Evolutionary conservation across 2,797 vertebrate genomes (phyloP), one percentile per base, ranked within the genome.

Genomic region (Staurois parvus): DNA sequence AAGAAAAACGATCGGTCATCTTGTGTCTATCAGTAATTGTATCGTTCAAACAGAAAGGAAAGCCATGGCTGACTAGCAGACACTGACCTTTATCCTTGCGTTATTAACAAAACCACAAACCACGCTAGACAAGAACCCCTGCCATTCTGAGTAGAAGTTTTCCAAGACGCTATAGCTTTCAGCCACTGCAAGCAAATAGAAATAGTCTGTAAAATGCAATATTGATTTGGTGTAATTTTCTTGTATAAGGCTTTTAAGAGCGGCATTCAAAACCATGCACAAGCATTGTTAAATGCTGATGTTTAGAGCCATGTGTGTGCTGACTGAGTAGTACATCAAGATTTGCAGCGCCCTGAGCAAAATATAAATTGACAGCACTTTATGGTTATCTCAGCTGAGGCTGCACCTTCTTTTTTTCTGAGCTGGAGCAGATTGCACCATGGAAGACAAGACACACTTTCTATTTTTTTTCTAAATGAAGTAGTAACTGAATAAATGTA

Each of bases 181-280:
- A 40, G 79, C 8, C 48, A 24, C 32, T 72, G 8, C 10, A 81
- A 28, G 45, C n/a, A 81, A 21, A 56, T 42, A 82, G 29, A 72
- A 73, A 72, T 34, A 64, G 19, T 29, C 80, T 45, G 56, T 34
- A 64, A 74, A 83, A 68, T 76, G 73, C 66, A 69, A 59, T 59
- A 84, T 84, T 84, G 42, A 84, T 74, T 77, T 26, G 26, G 64
- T 28, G n/a, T 40, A 40, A 84, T 70, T 70, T 84, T 69, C 48
- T 37, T 42, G 64, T 30, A n/a, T 62, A 13, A 66, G 64, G 74
- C 82, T 77, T 76, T 84, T 84, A 84, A 48, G 13, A 84, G 29
- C 62, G 4, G 45, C 32, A 72, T 68, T 72, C 30, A 81, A 66
- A 72, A 72, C 26, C 67, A 64, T 72, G 68, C 76, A 32, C 4